Percentiles rank a stretch among this genome's conserved stretches.
phyloP scores from a whole-genome alignment of 2,113 vertebrate genomes.

The Oryzias celebensis region DNA sequence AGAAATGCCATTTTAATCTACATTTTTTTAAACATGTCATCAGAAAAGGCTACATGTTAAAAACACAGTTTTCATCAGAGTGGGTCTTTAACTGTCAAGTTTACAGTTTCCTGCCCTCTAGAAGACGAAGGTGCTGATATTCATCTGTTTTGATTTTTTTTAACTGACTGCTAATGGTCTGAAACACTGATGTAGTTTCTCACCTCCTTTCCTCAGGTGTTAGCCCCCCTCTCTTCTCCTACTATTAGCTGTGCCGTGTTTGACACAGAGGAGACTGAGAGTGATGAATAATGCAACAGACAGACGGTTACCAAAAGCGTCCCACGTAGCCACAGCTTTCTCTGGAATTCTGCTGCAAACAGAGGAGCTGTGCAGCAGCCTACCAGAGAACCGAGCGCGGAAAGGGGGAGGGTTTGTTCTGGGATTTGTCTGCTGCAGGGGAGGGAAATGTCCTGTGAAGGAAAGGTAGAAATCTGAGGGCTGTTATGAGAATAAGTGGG shows the following conservation, averaged over 20 bases:
- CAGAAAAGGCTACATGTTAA: no score
- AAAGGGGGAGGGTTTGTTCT: slow-evolving; percentile 38
- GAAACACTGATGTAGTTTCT: slow-evolving; percentile 32
- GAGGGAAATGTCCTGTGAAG: slow-evolving; percentile 69
- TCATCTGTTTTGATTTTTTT: not conserved
- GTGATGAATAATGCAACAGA: slow-evolving; percentile 74
- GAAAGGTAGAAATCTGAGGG: slow-evolving; percentile 57
- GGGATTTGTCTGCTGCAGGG: slow-evolving; percentile 60
- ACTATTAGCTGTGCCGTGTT: slow-evolving; percentile 55
- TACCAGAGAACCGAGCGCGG: slow-evolving; percentile 24
- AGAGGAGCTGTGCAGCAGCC: slow-evolving; percentile 42
- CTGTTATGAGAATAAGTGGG: slow-evolving; percentile 74
- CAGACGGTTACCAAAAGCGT: slow-evolving; percentile 71
- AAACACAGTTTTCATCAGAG: no score
- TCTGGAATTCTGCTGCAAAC: slow-evolving; percentile 64
- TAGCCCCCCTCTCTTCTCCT: slow-evolving; percentile 25
- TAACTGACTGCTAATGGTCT: not conserved
- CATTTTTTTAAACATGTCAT: no score
- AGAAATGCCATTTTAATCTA: no score
- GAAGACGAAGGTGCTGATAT: not conserved
- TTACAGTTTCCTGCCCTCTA: not conserved
- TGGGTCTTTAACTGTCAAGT: slow-evolving; percentile 1
- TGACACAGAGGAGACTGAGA: slow-evolving; percentile 56
- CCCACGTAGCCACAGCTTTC: slow-evolving; percentile 60
- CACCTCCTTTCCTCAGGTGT: slow-evolving; percentile 32